Evolutionary conservation across 2,797 vertebrate genomes (phyloP).

Genomic region (Sebastes ruberrimus): DNA sequence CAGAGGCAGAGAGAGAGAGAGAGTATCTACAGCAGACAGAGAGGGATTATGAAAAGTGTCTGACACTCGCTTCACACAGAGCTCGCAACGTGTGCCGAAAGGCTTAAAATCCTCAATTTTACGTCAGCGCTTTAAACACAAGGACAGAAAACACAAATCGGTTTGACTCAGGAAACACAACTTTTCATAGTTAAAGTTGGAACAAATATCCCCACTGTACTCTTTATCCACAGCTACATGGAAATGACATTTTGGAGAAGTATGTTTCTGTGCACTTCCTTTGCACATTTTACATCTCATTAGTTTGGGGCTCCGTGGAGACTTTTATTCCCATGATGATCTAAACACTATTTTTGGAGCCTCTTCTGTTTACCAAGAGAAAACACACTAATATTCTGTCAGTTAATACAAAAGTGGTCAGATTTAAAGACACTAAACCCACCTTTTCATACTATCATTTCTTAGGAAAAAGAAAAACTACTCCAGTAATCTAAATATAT

Average conservation of each 20-base stretch:
- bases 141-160: neutral
- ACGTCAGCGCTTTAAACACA: conserved; percentile 20
- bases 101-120: conserved; percentile 33
- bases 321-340: neutral
- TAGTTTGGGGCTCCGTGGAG: neutral
- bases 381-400: neutral
- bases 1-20: neutral
- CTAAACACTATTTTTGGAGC: neutral
- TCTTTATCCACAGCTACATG: neutral
- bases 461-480: neutral
- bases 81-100: conserved; percentile 13
- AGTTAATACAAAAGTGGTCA: neutral
- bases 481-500: neutral
- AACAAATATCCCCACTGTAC: fast-evolving
- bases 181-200: neutral
- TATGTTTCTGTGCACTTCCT: neutral
- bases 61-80: conserved; percentile 39
- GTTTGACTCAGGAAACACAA: neutral
- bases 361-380: neutral
- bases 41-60: conserved; percentile 55
- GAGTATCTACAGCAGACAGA: conserved; percentile 42
- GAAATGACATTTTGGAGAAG: neutral
- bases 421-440: neutral
- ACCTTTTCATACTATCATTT: neutral
- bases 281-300: neutral